Base-by-base conservation (phyloP, 2,113 vertebrate genomes). In the Dissostichus mawsoni region DNA sequence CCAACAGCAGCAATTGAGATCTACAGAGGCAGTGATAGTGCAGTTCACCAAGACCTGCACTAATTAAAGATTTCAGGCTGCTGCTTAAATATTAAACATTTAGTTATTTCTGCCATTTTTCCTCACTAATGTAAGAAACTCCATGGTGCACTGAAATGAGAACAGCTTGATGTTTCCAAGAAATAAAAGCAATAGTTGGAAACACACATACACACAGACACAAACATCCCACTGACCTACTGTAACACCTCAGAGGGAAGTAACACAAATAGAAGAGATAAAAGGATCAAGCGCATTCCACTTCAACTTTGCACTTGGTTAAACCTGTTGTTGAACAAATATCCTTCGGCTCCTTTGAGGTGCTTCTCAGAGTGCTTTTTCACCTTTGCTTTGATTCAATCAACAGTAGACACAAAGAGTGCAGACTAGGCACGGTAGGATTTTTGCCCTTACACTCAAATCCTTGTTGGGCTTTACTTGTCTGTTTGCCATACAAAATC, bases 321-420 rank as follows among this genome's bases (percentile, higher is more conserved):
- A 77, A 66, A 83, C 48, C 23, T 74, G 58, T n/a, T 85, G 51
- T 13, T 78, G 33, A 17, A 50, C 36, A 62, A 78, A 80, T 7
- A 5, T 44, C 6, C 18, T 14, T 9, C 23, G 70, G 23, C 41
- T 69, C 41, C 41, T 52, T 53, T 76, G 61, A 75, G 63, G 2
- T 2, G 1, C 63, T 33, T 52, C 76, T 79, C 36, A 5, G 14
- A 51, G 61, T 55, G 56, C 33, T 68, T 72, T 66, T 59, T 77
- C 51, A 45, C 47, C 76, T 33, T 3, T 0, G 0, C 64, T 72
- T 79, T 87, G 64, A 90, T 82, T 85, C 74, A 86, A 68, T 69
- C 36, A 82, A 80, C 58, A 50, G 47, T 50, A 78, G 66, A 70
- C 52, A 66, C 51, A 73, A 69, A 59, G 57, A 71, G 61, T 51